These are phyloP conservation scores for Epistrophe grossulariae DNA, from an alignment of 2,888 invertebrate species.

Conservation along the genomic window DNA sequence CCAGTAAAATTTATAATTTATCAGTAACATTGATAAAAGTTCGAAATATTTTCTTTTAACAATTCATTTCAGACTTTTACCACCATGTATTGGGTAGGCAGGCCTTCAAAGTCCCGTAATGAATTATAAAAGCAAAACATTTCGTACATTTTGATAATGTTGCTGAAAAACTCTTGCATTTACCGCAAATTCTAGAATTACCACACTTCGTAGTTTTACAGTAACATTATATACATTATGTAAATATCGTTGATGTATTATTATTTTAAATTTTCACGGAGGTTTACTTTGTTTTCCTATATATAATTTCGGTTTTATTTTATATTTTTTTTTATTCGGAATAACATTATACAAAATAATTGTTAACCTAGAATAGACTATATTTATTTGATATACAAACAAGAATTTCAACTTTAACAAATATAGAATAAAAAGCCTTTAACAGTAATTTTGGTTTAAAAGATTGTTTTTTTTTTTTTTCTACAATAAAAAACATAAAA, in stretches of 20 bases:
- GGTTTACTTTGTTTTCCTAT: constrained; percentile 48
- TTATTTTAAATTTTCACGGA: constrained; percentile 54
- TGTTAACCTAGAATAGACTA: constrained; percentile 47
- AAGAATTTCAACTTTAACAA: constrained; percentile 62
- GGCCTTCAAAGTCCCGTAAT: too few species aligned
- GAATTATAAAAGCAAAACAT: too few species aligned
- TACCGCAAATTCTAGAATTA: too few species aligned
- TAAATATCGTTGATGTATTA: constrained; percentile 62
- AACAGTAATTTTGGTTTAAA: constrained; percentile 72
- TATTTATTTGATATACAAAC: constrained; percentile 57
- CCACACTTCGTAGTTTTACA: too few species aligned
- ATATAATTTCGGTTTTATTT: constrained; percentile 34
- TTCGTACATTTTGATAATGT: too few species aligned
- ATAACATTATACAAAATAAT: constrained; percentile 51
- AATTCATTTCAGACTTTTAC: too few species aligned
- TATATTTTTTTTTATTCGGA: constrained; percentile 40
- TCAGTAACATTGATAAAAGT: too few species aligned
- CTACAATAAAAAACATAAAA: constrained; percentile 25
- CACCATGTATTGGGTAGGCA: too few species aligned
- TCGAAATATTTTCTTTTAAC: too few species aligned
- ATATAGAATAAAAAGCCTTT: constrained; percentile 62
- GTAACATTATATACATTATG: constrained; percentile 31
- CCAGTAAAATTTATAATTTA: too few species aligned
- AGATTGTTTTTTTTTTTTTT: constrained; percentile 38
- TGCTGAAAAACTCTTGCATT: too few species aligned